These are phyloP conservation scores for Harlomillsia oculata DNA, from an alignment of 1,140 invertebrate genomes.

Conservation along the genomic window DNA sequence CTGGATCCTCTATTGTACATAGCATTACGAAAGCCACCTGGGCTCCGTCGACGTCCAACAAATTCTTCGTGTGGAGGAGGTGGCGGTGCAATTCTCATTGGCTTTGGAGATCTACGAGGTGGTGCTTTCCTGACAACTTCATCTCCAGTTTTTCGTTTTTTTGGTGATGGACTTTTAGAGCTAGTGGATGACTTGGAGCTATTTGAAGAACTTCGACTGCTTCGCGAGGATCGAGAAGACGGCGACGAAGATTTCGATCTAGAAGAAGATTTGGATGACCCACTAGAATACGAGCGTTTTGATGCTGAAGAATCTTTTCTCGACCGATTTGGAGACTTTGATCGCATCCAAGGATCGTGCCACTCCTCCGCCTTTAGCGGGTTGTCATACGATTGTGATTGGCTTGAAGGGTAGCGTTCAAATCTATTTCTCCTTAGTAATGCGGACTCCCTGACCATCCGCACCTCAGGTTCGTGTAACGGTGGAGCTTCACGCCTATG, in stretches of 20 bases:
- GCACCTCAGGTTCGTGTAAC: slow-evolving; percentile 24
- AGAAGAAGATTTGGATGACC: slow-evolving; percentile 30
- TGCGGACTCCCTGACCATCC: slow-evolving; percentile 28
- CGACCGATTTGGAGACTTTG: slow-evolving; percentile 52
- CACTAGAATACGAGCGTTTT: slow-evolving; percentile 50
- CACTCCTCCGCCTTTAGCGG: slow-evolving; percentile 58
- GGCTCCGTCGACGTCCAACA: slow-evolving; percentile 5
- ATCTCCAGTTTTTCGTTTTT: slow-evolving; percentile 22
- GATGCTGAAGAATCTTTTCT: slow-evolving; percentile 39
- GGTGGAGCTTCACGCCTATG: slow-evolving; percentile 25
- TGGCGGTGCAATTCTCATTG: slow-evolving; percentile 33
- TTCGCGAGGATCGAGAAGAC: slow-evolving; percentile 17
- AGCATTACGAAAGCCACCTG: not conserved
- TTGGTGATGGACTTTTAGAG: slow-evolving; percentile 16
- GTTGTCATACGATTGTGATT: not conserved
- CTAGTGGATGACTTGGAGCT: slow-evolving; percentile 27
- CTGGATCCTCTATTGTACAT: too few relatives aligned
- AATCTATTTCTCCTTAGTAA: slow-evolving; percentile 15
- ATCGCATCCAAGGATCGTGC: slow-evolving; percentile 85
- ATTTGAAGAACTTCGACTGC: slow-evolving; percentile 22
- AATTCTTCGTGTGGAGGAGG: slow-evolving; percentile 28
- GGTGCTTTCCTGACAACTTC: slow-evolving; percentile 28
- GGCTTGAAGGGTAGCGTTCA: not conserved
- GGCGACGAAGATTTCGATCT: slow-evolving; percentile 37
- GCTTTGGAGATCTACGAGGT: slow-evolving; percentile 28